These are phyloP conservation scores for Myioborus miniatus DNA, from an alignment of 2,797 vertebrate species.

Conservation along the genomic window DNA sequence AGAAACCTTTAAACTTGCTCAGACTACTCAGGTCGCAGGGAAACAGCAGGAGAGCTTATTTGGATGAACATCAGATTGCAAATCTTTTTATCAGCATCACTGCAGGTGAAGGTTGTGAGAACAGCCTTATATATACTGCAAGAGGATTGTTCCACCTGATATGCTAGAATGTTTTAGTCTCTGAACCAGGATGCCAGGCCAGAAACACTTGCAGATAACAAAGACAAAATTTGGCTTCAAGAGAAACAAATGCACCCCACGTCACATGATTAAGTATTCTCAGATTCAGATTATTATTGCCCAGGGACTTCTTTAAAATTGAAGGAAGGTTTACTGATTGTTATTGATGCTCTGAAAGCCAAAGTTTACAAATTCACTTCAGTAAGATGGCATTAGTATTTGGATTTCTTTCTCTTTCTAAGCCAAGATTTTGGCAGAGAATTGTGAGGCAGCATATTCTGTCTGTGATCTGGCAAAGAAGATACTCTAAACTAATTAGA, in stretches of 20 bases:
- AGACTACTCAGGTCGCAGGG: background rate
- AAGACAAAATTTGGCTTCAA: background rate
- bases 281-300: background rate
- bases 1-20: background rate
- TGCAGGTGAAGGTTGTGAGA: constrained; percentile 25
- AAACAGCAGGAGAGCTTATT: background rate
- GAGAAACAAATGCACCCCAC: background rate
- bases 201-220: background rate
- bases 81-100: background rate
- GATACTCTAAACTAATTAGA: constrained; percentile 26
- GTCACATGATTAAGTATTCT: background rate
- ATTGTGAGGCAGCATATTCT: background rate
- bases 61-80: constrained; percentile 1
- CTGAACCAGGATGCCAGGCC: background rate
- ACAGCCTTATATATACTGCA: background rate
- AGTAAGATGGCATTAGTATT: background rate
- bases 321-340: background rate
- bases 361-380: background rate
- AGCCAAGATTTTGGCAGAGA: background rate
- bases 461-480: constrained; percentile 28
- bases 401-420: background rate
- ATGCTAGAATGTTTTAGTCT: background rate
- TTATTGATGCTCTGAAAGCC: background rate
- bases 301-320: background rate
- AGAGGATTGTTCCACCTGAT: constrained; percentile 1